Conservation (phyloP, 1,140 invertebrate genomes). For the Adoxophyes honmai region DNA sequence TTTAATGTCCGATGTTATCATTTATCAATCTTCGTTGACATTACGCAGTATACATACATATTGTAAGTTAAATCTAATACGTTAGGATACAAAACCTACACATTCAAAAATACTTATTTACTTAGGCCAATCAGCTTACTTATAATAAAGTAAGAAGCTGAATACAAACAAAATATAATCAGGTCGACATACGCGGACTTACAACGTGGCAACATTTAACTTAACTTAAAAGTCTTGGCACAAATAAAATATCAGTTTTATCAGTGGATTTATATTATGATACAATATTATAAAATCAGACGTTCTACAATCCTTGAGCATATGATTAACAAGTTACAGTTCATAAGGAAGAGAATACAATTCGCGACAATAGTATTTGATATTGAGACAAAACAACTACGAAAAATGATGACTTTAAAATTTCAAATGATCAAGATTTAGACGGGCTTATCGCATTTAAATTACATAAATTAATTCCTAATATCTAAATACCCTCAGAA, state of each 20-base stretch:
- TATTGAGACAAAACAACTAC: constrained; percentile 18
- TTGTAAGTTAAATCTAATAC: constrained; percentile 37
- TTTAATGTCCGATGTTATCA: constrained; percentile 16
- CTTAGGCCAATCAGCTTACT: constrained; percentile 65
- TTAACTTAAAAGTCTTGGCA: constrained; percentile 68
- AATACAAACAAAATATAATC: constrained; percentile 29
- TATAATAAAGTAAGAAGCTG: constrained; percentile 37
- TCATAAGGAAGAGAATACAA: constrained; percentile 21
- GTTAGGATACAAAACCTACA: constrained; percentile 65
- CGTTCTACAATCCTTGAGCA: constrained; percentile 28
- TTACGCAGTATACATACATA: constrained; percentile 23
- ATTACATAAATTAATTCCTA: constrained; percentile 67
- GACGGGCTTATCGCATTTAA: constrained; percentile 47
- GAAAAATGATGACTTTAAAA: constrained; percentile 25
- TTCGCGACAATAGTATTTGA: neutral
- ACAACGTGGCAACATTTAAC: constrained; percentile 45
- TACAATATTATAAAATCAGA: constrained; percentile 12
- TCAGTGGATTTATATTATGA: constrained; percentile 15
- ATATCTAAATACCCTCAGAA: constrained; percentile 75
- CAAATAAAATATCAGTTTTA: constrained; percentile 56
- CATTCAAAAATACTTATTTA: constrained; percentile 63
- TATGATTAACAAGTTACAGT: constrained; percentile 23
- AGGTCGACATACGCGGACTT: constrained; percentile 29
- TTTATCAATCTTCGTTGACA: constrained; percentile 20
- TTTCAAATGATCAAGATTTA: constrained; percentile 22